A percentile compares a stretch with the other conserved stretches of the same genome.
These are phyloP conservation scores for Mus musculus DNA, from an alignment of 2,113 vertebrate species.

Conservation along the genomic window DNA sequence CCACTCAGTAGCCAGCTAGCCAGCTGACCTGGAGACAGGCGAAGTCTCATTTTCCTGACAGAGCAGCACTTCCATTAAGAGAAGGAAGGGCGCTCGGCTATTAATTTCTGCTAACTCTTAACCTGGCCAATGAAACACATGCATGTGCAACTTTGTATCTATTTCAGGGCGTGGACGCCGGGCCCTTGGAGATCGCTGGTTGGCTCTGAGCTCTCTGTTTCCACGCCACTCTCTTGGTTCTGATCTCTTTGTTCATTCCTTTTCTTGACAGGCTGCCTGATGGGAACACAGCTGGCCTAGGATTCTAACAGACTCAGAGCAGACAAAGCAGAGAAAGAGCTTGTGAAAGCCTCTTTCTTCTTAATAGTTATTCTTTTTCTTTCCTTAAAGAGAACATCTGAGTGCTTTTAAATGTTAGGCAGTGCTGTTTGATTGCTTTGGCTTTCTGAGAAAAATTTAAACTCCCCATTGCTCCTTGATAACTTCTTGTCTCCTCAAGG, in stretches of 20 bases:
- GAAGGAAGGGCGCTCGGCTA: constrained; percentile 70
- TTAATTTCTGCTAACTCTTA: constrained; percentile 71
- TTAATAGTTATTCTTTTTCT: not conserved
- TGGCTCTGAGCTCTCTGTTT: constrained; percentile 33
- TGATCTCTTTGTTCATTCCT: constrained; percentile 44
- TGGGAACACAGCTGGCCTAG: not conserved
- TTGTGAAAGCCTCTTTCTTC: not conserved
- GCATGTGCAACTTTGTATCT: constrained; percentile 62
- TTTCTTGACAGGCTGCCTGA: constrained; percentile 46
- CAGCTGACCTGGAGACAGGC: not conserved
- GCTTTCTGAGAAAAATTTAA: constrained; percentile 10
- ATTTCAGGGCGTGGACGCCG: constrained; percentile 61
- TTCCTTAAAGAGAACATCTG: constrained; percentile 20
- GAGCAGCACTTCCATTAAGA: constrained; percentile 73
- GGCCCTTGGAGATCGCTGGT: not conserved
- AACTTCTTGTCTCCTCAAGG: not conserved
- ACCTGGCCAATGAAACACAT: constrained; percentile 51
- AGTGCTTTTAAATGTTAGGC: not conserved
- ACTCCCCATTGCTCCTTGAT: no score
- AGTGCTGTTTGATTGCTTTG: constrained; percentile 20
- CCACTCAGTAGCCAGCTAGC: not conserved
- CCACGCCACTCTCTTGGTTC: constrained; percentile 8
- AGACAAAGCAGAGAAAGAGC: not conserved
- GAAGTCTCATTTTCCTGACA: constrained; percentile 57
- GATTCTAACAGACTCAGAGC: not conserved